Evolutionary conservation across 1,140 invertebrate genomes (phyloP).

Genomic region (Archegozetes longisetosus): DNA sequence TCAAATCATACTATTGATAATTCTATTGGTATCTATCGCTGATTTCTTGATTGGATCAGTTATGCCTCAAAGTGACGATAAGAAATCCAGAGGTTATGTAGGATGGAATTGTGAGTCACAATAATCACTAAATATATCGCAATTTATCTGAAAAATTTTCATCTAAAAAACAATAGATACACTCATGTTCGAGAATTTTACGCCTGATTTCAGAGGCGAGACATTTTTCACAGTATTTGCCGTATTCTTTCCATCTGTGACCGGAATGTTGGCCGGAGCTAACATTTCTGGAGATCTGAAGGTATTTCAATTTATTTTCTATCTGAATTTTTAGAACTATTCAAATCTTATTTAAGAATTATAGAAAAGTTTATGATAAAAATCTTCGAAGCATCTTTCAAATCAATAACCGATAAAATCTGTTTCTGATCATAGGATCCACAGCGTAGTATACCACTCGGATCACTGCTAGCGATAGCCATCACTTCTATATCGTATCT

Average conservation of each 20-base stretch:
- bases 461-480: conserved; percentile 69
- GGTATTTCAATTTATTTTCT: conserved; percentile 36
- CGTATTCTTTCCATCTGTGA: conserved; percentile 38
- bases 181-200: conserved; percentile 35
- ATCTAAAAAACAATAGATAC: conserved; percentile 21
- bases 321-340: too few species aligned
- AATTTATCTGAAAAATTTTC: conserved; percentile 8
- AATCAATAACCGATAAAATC: too few species aligned
- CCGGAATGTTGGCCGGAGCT: conserved; percentile 38
- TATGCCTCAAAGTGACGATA: conserved; percentile 27
- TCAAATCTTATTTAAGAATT: too few species aligned
- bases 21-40: conserved; percentile 19
- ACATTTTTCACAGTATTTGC: conserved; percentile 38
- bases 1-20: conserved; percentile 25
- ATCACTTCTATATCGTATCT: conserved; percentile 69
- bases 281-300: conserved; percentile 38
- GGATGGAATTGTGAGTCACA: conserved; percentile 27
- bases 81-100: conserved; percentile 27
- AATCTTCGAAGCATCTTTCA: too few species aligned
- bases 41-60: conserved; percentile 25
- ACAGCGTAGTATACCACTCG: conserved; percentile 39
- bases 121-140: conserved; percentile 24
- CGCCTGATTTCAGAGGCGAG: conserved; percentile 34
- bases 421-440: too few species aligned
- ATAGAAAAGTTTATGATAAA: too few species aligned